These are phyloP conservation scores for Aplochiton taeniatus DNA, from an alignment of 2,797 vertebrate genomes.

Conservation along the genomic window DNA sequence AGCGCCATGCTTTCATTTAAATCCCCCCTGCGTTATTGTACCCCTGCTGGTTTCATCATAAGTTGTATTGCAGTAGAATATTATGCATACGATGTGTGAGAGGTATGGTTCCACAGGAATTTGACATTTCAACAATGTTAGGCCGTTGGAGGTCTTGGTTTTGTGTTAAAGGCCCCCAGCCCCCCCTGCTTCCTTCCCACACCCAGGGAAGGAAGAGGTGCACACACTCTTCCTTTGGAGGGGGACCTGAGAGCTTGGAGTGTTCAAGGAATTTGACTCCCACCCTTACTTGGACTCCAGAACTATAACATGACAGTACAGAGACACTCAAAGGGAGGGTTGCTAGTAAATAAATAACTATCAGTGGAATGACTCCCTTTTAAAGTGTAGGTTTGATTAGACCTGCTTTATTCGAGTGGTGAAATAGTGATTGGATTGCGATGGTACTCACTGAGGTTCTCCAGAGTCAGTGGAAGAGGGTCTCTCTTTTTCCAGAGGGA, in stretches of 20 bases:
- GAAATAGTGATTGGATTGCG: background rate
- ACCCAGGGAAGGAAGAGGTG: constrained; percentile 74
- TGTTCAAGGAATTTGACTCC: constrained; percentile 45
- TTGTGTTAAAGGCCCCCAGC: constrained; percentile 43
- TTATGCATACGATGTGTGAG: no score
- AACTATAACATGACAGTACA: background rate
- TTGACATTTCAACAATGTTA: background rate
- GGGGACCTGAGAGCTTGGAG: constrained; percentile 20
- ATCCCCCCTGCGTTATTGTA: no score
- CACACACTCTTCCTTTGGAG: constrained; percentile 63
- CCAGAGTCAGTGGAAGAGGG: constrained; percentile 84
- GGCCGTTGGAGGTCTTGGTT: constrained; percentile 34
- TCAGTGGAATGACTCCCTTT: no score
- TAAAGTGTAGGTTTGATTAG: no score
- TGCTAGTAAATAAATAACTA: no score
- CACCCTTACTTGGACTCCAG: constrained; percentile 15
- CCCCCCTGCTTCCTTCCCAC: constrained; percentile 62
- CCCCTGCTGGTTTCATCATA: no score
- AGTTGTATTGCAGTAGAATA: no score
- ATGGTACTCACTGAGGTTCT: constrained; percentile 84
- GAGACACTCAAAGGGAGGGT: background rate
- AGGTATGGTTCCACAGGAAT: background rate
- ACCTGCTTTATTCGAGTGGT: background rate
- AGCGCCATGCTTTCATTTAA: no score
- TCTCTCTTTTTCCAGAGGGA: constrained; percentile 87